Base-by-base conservation (phyloP, 2,888 invertebrate species). In the Cheilosia vernalis region DNA sequence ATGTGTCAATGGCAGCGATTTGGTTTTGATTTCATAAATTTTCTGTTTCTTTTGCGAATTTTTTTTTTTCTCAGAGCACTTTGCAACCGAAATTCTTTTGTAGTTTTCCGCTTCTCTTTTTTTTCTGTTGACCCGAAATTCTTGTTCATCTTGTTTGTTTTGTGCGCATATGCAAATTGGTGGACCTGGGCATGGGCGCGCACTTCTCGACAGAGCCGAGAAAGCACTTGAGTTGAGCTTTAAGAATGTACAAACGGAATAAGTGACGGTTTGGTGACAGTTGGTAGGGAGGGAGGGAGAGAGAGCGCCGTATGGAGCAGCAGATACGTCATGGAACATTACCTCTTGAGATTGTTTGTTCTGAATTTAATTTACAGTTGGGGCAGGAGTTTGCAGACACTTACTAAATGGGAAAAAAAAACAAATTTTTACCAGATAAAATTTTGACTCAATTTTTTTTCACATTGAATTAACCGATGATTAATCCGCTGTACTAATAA, bases 81-180 rank as follows among this genome's bases (percentile, higher is more conserved):
- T 73, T 53, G 64, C 53, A 53, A 73, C 58, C 63, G 79, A 64
- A 84, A 80, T 84, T 80, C 80, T 83, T 83, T 83, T 83, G 77
- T 77, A 60, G 60, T 72, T 67, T 33, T 51, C 42, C 10, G 19
- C 42, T 60, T 30, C 53, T 69, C 3, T 42, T 51, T 53, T 24
- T 51, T 51, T 15, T 51, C 70, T 6, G 6, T 66, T 84, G 80
- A 80, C 84, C 76, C 85, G 85, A 85, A 85, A 81, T 81, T 81
- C 85, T 81, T 77, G 81, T 81, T 85, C 67, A 67, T 85, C 85
- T 85, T 76, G 85, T 76, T 80, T 56, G 30, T 72, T 82, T 69
- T 63, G 73, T 61, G 33, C 27, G 53, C 55, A 80, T 84, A 84
- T 84, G 80, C 69, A 84, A 76, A 84, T 84, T 69, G 44, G 61